These are phyloP conservation scores for Disparrhopalites patrizii DNA, from an alignment of 2,888 invertebrate genomes.

Conservation along the genomic window DNA sequence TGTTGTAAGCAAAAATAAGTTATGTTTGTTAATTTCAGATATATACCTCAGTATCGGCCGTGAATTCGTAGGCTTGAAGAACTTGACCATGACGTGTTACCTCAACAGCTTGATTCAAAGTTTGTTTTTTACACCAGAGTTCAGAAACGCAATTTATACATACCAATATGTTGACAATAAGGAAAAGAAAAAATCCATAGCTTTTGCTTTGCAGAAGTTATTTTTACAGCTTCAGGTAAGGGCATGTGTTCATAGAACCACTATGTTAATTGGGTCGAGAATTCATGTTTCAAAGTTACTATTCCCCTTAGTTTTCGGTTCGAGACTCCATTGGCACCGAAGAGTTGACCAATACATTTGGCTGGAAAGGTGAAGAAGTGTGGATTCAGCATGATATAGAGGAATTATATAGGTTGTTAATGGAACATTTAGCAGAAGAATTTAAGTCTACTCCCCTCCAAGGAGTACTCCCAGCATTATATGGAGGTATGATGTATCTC, in stretches of 20 bases:
- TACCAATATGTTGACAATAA: slow-evolving; percentile 61
- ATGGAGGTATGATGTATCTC: slow-evolving; percentile 54
- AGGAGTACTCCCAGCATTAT: slow-evolving; percentile 74
- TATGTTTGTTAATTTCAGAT: not conserved
- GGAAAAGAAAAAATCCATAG: slow-evolving; percentile 72
- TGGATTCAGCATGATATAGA: slow-evolving; percentile 93
- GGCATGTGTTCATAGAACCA: not conserved
- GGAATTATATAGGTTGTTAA: slow-evolving; percentile 83
- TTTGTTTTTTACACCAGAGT: slow-evolving; percentile 87
- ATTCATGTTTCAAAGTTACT: not conserved
- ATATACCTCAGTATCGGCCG: slow-evolving; percentile 12
- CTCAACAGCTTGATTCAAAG: slow-evolving; percentile 83
- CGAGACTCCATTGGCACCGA: slow-evolving; percentile 79
- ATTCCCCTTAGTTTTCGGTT: slow-evolving; percentile 63
- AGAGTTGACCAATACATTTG: slow-evolving; percentile 79
- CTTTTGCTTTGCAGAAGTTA: slow-evolving; percentile 78
- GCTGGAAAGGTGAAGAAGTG: slow-evolving; percentile 82
- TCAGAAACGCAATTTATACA: slow-evolving; percentile 79
- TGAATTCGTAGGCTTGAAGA: slow-evolving; percentile 68
- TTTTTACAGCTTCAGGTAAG: slow-evolving; percentile 74
- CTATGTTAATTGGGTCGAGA: not conserved
- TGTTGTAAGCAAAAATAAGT: too few relatives aligned
- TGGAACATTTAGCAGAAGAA: slow-evolving; percentile 79
- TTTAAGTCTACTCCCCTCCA: slow-evolving; percentile 77
- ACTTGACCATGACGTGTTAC: slow-evolving; percentile 91